Percentiles rank a stretch among this genome's conserved stretches.
Conservation (phyloP, 2,888 invertebrate species). For the Tipula vernalis region DNA sequence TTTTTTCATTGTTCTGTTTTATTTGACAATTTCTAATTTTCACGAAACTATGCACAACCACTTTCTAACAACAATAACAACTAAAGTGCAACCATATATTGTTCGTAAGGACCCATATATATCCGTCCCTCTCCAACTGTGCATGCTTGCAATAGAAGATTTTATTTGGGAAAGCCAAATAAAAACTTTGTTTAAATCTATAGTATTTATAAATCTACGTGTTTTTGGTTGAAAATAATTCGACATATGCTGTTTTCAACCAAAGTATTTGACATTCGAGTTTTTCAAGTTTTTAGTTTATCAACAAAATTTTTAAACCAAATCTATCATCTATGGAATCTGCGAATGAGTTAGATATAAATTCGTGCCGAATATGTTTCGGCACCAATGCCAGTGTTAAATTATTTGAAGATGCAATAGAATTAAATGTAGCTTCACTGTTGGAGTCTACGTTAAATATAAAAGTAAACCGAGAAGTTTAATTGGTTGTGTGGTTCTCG, state of each 20-base stretch:
- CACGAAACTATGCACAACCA: too few species aligned
- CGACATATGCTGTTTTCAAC: neutral
- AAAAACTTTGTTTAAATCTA: too few species aligned
- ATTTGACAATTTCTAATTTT: too few species aligned
- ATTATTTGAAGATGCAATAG: neutral
- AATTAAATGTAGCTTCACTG: neutral
- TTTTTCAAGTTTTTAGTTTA: neutral
- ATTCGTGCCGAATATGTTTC: neutral
- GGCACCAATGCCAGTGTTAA: neutral
- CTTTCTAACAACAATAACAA: too few species aligned
- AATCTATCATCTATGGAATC: neutral
- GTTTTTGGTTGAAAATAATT: too few species aligned
- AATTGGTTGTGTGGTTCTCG: neutral
- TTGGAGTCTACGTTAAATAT: neutral
- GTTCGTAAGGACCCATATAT: too few species aligned
- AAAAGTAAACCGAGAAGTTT: neutral
- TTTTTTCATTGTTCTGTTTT: too few species aligned
- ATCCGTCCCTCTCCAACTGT: too few species aligned
- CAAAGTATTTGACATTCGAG: neutral
- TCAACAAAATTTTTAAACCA: neutral
- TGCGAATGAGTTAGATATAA: neutral
- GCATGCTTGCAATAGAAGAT: too few species aligned
- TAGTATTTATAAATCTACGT: too few species aligned
- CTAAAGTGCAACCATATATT: too few species aligned
- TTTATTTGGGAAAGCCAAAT: too few species aligned